These are phyloP conservation scores for Drosophila helvetica DNA, from an alignment of 2,888 invertebrate genomes.

Conservation along the genomic window DNA sequence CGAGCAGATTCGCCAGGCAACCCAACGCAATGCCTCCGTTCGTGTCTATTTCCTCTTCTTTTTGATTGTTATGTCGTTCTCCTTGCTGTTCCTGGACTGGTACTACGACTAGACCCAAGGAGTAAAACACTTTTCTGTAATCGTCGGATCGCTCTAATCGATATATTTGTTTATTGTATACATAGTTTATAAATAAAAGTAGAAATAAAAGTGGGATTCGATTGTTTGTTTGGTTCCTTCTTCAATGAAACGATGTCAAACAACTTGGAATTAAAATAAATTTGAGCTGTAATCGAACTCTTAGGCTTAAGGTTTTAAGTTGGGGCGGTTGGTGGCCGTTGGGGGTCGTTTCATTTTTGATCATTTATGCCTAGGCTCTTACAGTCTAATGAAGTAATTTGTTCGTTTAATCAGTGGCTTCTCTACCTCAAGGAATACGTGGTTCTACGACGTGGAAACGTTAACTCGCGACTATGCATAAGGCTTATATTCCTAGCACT, in stretches of 20 bases:
- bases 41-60: slow-evolving; percentile 98
- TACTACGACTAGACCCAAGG: slow-evolving; percentile 90
- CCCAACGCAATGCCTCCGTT: slow-evolving; percentile 97
- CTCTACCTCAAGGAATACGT: slow-evolving; percentile 8
- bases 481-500: slow-evolving; percentile 24
- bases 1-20: slow-evolving; percentile 98
- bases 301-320: slow-evolving; percentile 13
- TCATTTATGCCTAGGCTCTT: slow-evolving; percentile 19
- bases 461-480: slow-evolving; percentile 11
- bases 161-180: slow-evolving; percentile 60
- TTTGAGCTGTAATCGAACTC: slow-evolving; percentile 21
- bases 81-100: slow-evolving; percentile 98
- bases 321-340: slow-evolving; percentile 20
- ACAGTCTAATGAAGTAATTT: slow-evolving; percentile 14
- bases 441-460: slow-evolving; percentile 15
- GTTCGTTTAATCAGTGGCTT: slow-evolving; percentile 30
- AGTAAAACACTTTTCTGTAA: slow-evolving; percentile 28
- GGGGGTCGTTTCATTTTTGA: neutral
- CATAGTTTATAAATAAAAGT: slow-evolving; percentile 42
- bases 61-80: slow-evolving; percentile 97
- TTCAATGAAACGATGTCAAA: slow-evolving; percentile 5
- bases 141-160: slow-evolving; percentile 49
- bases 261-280: slow-evolving; percentile 23
- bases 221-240: slow-evolving; percentile 19
- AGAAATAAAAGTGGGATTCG: slow-evolving; percentile 9